phyloP scores from a whole-genome alignment of 2,888 invertebrate species.

The Flexamia atlantica region DNA sequence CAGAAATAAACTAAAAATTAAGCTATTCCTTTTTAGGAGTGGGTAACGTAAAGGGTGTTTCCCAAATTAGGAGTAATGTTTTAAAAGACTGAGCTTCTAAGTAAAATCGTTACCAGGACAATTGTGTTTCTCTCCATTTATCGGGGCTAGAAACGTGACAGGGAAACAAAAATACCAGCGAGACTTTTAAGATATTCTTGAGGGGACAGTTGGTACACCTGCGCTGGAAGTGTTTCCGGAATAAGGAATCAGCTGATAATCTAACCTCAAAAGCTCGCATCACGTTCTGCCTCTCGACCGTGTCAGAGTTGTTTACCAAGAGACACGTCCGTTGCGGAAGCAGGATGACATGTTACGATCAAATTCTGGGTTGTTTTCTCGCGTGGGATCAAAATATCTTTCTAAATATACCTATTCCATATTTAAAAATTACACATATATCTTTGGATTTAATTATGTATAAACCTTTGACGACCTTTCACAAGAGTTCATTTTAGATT shows the following conservation, averaged over 20 bases:
- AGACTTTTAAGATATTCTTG: constrained; percentile 44
- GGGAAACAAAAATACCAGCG: not conserved
- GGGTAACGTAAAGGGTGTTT: no score
- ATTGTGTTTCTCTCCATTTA: constrained; percentile 34
- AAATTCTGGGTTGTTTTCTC: constrained; percentile 2
- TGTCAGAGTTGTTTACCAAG: constrained; percentile 43
- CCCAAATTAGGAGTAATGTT: no score
- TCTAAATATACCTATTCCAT: no score
- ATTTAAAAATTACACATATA: no score
- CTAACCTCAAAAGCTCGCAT: constrained; percentile 49
- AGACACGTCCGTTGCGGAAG: constrained; percentile 15
- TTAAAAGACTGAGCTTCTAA: constrained; percentile 27
- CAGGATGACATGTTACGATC: constrained; percentile 10
- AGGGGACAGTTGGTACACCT: constrained; percentile 54
- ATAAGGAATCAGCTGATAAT: constrained; percentile 53
- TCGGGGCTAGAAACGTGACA: constrained; percentile 25
- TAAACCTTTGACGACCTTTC: no score
- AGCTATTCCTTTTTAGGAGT: no score
- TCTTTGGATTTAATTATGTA: no score
- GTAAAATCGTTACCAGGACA: constrained; percentile 32
- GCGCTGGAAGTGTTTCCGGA: constrained; percentile 47
- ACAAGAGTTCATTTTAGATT: no score
- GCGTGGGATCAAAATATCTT: not conserved
- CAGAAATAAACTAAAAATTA: no score
- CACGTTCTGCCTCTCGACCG: constrained; percentile 41